phyloP scores from a whole-genome alignment of 2,888 invertebrate species.

The Xestia c-nigrum region DNA sequence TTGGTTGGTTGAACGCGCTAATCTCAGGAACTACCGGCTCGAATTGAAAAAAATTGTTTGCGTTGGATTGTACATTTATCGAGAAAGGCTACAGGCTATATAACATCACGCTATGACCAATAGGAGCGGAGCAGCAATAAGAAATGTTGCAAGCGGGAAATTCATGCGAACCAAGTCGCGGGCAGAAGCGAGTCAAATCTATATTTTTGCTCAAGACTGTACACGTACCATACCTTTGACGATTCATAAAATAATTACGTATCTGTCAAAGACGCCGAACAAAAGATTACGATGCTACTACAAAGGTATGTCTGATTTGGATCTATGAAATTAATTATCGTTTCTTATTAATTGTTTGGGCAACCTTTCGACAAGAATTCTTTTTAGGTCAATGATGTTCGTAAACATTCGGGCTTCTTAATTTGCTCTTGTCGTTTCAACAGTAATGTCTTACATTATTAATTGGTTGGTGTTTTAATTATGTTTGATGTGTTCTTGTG shows the following conservation, averaged over 20 bases:
- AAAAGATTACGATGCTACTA: constrained; percentile 65
- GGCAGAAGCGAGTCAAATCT: no score
- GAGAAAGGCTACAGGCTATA: no score
- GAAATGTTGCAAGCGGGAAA: no score
- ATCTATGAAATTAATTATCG: constrained; percentile 79
- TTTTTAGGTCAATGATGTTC: constrained; percentile 84
- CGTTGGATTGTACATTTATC: no score
- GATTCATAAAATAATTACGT: constrained; percentile 74
- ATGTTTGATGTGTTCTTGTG: constrained; percentile 63
- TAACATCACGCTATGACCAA: no score
- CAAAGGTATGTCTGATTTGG: constrained; percentile 65
- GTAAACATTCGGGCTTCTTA: constrained; percentile 74
- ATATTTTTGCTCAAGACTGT: constrained; percentile 13
- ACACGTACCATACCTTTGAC: constrained; percentile 48
- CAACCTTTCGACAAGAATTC: constrained; percentile 66
- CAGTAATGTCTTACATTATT: constrained; percentile 69
- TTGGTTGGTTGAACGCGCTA: no score
- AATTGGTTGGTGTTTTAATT: constrained; percentile 76
- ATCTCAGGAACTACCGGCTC: no score
- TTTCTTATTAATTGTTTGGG: constrained; percentile 78
- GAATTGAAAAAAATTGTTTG: no score
- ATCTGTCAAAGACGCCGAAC: constrained; percentile 58
- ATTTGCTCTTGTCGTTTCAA: constrained; percentile 73
- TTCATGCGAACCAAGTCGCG: no score
- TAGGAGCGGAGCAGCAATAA: no score